Base-by-base conservation (phyloP, 2,797 vertebrate genomes). In the Manis crassicaudata region DNA sequence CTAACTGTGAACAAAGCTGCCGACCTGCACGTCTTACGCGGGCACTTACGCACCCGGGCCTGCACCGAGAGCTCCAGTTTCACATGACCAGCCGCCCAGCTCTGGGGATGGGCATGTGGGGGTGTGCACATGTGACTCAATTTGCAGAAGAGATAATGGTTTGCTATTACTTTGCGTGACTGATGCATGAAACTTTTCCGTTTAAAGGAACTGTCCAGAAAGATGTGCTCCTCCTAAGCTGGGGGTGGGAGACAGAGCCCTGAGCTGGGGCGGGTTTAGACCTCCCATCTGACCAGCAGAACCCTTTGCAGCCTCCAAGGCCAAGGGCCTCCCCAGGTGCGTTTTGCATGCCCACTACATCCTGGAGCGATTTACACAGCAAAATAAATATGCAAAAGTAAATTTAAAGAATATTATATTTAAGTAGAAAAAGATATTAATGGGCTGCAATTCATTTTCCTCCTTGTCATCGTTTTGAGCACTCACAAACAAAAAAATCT, bases 401-500 rank as follows among this genome's bases (percentile, higher is more conserved):
- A 27, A 8, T 5, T 37, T 58, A 9, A n/a, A 68, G 76, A 37
- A 29, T 3, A n/a, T 58, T 43, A 8, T 17, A 27, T 88, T 79
- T 90, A 52, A 52, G 10, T 23, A 75, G 76, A 25, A 73, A 89
- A 83, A 60, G 50, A 86, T 46, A 73, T 85, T 90, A 65, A 3
- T 2, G 4, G 25, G 58, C 76, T 25, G 17, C 20, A 46, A 23
- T 84, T 92, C 65, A 73, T 95, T 96, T 95, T 89, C 81, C 56
- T 68, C 84, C 56, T n/a, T 27, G 9, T 80, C 58, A 35, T 87
- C 52, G 84, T 93, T 96, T 60, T 62, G 37, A 95, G 94, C 35
- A 50, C 62, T 73, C 60, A 8, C 85, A 92, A 76, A 92, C 73
- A 95, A 94, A 82, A 92, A 70, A 73, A 95, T 60, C 76, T 54